Evolutionary conservation across 2,113 vertebrate genomes (phyloP).

Genomic region (Okapia johnstoni): DNA sequence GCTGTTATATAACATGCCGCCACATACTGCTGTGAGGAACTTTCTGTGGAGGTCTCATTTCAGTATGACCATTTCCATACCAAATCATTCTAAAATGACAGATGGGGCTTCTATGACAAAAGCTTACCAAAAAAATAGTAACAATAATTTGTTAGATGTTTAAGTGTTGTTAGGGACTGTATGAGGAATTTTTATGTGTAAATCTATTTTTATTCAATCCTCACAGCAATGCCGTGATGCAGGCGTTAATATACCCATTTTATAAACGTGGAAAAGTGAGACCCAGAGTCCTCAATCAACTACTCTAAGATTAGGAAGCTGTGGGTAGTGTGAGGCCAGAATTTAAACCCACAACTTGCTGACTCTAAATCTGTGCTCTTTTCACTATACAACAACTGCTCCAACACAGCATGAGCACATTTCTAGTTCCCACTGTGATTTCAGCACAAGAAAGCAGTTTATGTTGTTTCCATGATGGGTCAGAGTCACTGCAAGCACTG

Average conservation of each 20-base stretch:
- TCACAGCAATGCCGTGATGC: neutral
- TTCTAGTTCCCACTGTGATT: neutral
- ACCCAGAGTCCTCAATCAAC: neutral
- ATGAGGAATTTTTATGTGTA: neutral
- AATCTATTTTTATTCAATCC: neutral
- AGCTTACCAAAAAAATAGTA: neutral
- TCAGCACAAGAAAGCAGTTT: neutral
- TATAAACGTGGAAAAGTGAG: neutral
- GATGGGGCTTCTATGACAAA: neutral
- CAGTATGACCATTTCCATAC: neutral
- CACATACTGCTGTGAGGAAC: neutral
- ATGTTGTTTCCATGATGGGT: neutral
- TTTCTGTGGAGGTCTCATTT: neutral
- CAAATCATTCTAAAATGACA: neutral
- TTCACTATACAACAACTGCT: neutral
- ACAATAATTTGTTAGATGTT: neutral
- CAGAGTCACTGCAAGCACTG: neutral
- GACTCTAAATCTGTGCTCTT: neutral
- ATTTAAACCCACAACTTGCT: neutral
- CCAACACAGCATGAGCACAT: neutral
- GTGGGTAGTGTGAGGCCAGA: neutral
- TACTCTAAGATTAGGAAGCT: neutral
- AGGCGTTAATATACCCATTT: neutral
- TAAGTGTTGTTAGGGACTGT: neutral
- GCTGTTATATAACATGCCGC: conserved; percentile 43